phyloP scores from a whole-genome alignment of 1,140 invertebrate species.

The Bombus ignitus region DNA sequence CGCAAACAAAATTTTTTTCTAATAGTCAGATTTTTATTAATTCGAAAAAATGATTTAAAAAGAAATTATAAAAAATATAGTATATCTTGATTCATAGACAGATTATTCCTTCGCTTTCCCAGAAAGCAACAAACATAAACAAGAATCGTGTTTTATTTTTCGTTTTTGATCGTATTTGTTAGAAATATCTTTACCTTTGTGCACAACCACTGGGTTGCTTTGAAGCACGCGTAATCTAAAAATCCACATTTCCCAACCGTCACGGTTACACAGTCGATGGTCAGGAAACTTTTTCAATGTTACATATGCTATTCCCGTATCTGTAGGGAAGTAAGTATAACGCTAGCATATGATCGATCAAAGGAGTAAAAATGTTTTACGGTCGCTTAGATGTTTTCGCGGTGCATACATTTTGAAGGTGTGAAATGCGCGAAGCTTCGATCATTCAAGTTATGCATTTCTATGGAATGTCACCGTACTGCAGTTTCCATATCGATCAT shows the following conservation, averaged over 20 bases:
- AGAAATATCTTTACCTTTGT: neutral
- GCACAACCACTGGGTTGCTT: neutral
- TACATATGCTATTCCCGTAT: neutral
- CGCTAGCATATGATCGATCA: neutral
- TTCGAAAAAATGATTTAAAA: too few relatives aligned
- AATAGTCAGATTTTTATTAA: too few relatives aligned
- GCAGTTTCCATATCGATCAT: neutral
- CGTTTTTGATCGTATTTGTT: too few relatives aligned
- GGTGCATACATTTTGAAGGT: neutral
- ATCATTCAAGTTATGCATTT: conserved; percentile 6
- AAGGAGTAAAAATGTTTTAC: neutral
- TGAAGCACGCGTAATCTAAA: neutral
- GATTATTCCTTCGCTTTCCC: too few relatives aligned
- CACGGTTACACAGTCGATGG: neutral
- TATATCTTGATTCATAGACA: too few relatives aligned
- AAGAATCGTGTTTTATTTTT: neutral
- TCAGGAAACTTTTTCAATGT: conserved; percentile 6
- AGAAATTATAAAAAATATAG: too few relatives aligned
- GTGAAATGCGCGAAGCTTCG: neutral
- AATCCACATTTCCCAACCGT: neutral
- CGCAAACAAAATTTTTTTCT: too few relatives aligned
- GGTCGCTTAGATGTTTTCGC: neutral
- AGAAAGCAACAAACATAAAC: neutral
- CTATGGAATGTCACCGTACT: neutral
- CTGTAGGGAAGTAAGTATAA: neutral